These are phyloP conservation scores for Polyergus mexicanus DNA, from an alignment of 1,140 invertebrate species.

Conservation along the genomic window DNA sequence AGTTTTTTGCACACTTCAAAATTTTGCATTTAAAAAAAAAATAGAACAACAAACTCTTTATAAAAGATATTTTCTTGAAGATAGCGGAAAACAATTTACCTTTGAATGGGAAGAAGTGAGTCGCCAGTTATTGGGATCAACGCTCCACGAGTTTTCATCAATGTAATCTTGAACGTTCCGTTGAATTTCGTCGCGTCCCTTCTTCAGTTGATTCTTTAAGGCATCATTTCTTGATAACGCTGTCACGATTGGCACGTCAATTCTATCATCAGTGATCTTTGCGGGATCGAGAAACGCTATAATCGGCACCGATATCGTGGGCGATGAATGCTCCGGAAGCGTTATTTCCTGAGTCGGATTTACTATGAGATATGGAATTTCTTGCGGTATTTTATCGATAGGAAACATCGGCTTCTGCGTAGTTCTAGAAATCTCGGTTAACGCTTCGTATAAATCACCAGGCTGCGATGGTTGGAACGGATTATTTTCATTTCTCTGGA, in stretches of 20 bases:
- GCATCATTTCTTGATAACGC: slow-evolving; percentile 21
- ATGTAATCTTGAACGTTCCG: slow-evolving; percentile 43
- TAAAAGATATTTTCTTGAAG: slow-evolving; percentile 5
- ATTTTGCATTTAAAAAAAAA: slow-evolving; percentile 32
- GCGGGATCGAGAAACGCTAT: slow-evolving; percentile 65
- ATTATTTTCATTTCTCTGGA: slow-evolving; percentile 18
- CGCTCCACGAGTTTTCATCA: slow-evolving; percentile 31
- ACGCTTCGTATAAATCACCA: not conserved
- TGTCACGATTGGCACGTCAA: slow-evolving; percentile 58
- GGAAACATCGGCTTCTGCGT: slow-evolving; percentile 3
- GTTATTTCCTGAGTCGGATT: slow-evolving; percentile 7
- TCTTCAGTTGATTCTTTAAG: slow-evolving; percentile 15
- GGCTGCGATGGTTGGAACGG: not conserved
- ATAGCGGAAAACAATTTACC: slow-evolving; percentile 49
- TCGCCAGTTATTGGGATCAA: slow-evolving; percentile 28
- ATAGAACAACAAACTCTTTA: not conserved
- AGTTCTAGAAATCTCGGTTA: not conserved
- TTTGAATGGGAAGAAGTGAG: not conserved
- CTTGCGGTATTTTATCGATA: slow-evolving; percentile 6
- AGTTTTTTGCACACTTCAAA: not conserved
- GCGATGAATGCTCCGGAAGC: slow-evolving; percentile 10
- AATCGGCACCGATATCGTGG: slow-evolving; percentile 58
- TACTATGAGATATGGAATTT: slow-evolving; percentile 1
- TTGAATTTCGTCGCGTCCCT: slow-evolving; percentile 43
- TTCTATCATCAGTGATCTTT: slow-evolving; percentile 39